phyloP scores from a whole-genome alignment of 53 echinoderm and acorn worm species.

The Paelopatides confundens region DNA sequence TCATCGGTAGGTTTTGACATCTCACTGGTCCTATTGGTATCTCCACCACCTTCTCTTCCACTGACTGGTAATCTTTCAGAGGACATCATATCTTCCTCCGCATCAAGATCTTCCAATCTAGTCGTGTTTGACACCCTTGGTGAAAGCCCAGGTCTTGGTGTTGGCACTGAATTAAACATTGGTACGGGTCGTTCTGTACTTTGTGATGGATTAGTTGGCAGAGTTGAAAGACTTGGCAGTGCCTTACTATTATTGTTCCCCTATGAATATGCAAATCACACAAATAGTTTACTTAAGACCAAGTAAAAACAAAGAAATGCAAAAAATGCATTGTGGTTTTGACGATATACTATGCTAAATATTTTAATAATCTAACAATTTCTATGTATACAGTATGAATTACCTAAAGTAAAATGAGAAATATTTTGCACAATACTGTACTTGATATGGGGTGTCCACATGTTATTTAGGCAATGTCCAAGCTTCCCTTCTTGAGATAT shows the following conservation, averaged over 20 bases:
- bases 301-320: no score
- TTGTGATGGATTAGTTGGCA: constrained; percentile 5
- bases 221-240: constrained; percentile 19
- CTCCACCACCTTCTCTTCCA: background rate
- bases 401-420: no score
- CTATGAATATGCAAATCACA: background rate
- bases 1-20: background rate
- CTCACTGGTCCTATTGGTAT: background rate
- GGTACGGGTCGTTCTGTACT: background rate
- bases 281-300: no score
- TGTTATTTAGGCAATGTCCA: no score
- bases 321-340: no score
- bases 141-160: constrained; percentile 34
- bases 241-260: constrained; percentile 11
- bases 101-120: constrained; percentile 13
- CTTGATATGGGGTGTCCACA: no score
- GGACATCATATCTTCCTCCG: background rate
- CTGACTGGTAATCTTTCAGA: background rate
- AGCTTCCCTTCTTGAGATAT: no score
- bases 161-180: constrained; percentile 39
- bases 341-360: no score
- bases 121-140: constrained; percentile 35
- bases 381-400: no score
- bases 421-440: no score
- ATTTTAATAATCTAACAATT: no score